Evolutionary conservation across 1,140 invertebrate species (phyloP).

Genomic region (Chironomus tepperi): DNA sequence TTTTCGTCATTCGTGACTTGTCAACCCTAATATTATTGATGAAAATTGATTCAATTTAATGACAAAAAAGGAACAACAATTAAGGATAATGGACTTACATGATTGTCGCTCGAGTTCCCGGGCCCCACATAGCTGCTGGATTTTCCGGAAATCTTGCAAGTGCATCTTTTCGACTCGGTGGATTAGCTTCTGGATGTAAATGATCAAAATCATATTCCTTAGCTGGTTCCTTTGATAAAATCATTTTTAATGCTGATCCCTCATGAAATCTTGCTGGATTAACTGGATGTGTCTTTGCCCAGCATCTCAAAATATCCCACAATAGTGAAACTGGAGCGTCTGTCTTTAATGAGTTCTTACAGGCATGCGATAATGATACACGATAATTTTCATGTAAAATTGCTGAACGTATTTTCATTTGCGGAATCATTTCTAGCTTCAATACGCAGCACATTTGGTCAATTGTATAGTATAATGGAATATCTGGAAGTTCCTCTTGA

Average conservation of each 20-base stretch:
- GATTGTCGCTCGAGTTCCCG: constrained; percentile 61
- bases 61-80: background rate
- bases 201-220: constrained; percentile 53
- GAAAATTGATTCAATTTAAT: constrained; percentile 22
- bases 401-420: constrained; percentile 71
- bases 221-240: constrained; percentile 45
- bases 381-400: constrained; percentile 86
- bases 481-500: constrained; percentile 69
- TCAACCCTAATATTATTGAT: constrained; percentile 17
- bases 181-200: constrained; percentile 65
- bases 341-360: constrained; percentile 85
- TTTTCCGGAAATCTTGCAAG: constrained; percentile 78
- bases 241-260: constrained; percentile 46
- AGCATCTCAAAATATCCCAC: constrained; percentile 87
- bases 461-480: constrained; percentile 79
- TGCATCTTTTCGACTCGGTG: constrained; percentile 61
- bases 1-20: background rate
- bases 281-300: constrained; percentile 62
- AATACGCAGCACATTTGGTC: constrained; percentile 53
- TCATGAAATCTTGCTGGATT: constrained; percentile 45
- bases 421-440: constrained; percentile 54
- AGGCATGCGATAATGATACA: constrained; percentile 88
- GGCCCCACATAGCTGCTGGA: constrained; percentile 81
- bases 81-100: constrained; percentile 45
- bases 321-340: constrained; percentile 76